A percentile compares a stretch with the other conserved stretches of the same genome.
phyloP scores from a whole-genome alignment of 2,888 invertebrate genomes.

The Archips xylosteana region DNA sequence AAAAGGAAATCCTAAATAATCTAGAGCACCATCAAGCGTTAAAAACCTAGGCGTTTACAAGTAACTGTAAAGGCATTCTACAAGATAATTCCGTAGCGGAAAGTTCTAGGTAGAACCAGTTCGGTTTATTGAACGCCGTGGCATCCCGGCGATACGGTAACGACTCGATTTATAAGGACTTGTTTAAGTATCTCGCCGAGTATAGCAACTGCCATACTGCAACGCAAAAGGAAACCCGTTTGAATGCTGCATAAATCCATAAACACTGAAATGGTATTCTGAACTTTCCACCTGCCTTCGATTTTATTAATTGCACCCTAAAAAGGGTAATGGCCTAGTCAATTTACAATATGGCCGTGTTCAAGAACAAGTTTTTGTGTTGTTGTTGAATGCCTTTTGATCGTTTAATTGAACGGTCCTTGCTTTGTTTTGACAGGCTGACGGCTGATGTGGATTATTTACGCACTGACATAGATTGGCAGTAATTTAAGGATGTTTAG shows the following conservation, averaged over 20 bases:
- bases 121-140: constrained; percentile 75
- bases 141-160: constrained; percentile 64
- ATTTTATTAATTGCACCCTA: constrained; percentile 64
- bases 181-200: constrained; percentile 50
- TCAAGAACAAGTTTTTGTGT: constrained; percentile 53
- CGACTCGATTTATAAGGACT: constrained; percentile 75
- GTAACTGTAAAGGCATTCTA: constrained; percentile 79
- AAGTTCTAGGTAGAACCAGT: constrained; percentile 74
- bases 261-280: constrained; percentile 57
- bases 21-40: constrained; percentile 41
- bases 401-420: constrained; percentile 56
- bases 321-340: constrained; percentile 58
- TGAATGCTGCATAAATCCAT: constrained; percentile 56
- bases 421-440: constrained; percentile 31
- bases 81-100: constrained; percentile 75
- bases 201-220: constrained; percentile 44
- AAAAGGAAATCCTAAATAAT: constrained; percentile 43
- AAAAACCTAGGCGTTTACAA: constrained; percentile 49
- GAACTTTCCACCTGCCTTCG: constrained; percentile 69
- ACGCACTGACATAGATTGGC: background rate
- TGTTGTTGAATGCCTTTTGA: constrained; percentile 51
- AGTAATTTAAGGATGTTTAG: background rate
- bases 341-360: constrained; percentile 53
- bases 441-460: constrained; percentile 7
- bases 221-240: constrained; percentile 63